Conservation (phyloP, 2,113 vertebrate genomes). For the Gallinago jamesoni region DNA sequence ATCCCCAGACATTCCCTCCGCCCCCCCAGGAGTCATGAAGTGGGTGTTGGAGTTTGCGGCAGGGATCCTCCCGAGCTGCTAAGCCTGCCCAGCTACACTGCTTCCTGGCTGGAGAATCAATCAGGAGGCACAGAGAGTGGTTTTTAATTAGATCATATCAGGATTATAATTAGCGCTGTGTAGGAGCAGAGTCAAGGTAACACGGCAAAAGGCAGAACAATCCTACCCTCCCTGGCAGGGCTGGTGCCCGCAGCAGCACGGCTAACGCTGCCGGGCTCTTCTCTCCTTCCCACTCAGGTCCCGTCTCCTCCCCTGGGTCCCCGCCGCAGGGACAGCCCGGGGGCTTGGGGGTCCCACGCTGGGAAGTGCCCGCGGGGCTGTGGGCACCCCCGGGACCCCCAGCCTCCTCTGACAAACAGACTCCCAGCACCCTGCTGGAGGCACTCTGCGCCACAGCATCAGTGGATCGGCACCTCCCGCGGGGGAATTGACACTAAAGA, state of each 20-base stretch:
- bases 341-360: rapidly evolving
- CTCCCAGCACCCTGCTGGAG: not conserved
- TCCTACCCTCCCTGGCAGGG: not conserved
- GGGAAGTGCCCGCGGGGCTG: not conserved
- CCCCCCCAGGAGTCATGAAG: not conserved
- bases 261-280: not conserved
- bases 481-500: not conserved
- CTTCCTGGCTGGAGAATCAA: conserved; percentile 30
- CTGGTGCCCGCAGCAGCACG: not conserved
- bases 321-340: rapidly evolving
- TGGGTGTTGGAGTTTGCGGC: conserved; percentile 13
- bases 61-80: not conserved
- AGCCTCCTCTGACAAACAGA: not conserved
- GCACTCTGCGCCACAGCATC: not conserved
- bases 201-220: conserved; percentile 41
- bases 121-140: not conserved
- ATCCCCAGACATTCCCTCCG: not conserved
- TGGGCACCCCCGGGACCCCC: not conserved
- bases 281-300: not conserved
- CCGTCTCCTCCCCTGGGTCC: not conserved
- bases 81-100: not conserved
- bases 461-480: not conserved
- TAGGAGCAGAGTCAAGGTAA: conserved; percentile 70
- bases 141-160: conserved; percentile 65
- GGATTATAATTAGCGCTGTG: conserved; percentile 67